Base-by-base conservation (phyloP, 1,140 invertebrate genomes). In the Cardiocondyla obscurior region DNA sequence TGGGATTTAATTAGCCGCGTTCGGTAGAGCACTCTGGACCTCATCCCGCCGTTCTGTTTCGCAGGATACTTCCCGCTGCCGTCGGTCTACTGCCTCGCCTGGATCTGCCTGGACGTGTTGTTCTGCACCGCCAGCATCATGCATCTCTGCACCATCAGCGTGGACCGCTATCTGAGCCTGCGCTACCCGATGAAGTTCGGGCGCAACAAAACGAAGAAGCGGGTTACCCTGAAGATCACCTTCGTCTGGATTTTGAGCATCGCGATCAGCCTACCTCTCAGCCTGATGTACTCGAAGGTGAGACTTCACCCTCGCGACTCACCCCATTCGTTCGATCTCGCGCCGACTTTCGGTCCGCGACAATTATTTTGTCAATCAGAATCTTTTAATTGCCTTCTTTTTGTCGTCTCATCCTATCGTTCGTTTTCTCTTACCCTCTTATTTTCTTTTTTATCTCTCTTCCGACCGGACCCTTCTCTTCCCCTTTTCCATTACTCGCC, bases 111-210 rank as follows among this genome's bases (percentile, higher is more conserved):
- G 88, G 98, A 99, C 94, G 98, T 99, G 0, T 95, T 99, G 0
- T 98, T 99, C 91, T 99, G 98, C 92, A 99, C 98, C 0, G 98
- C 98, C 0, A 98, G 98, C 69, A 99, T 99, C 90, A 97, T 99
- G 96, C 98, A 99, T 94, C 95, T 99, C 28, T 99, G 98, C 93
- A 99, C 98, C 69, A 99, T 99, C 91, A 98, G 97, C 87, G 97
- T 99, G 85, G 98, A 99, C 94, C 96, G 98, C 87, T 98, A 97
- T 92, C 95, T 98, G 7, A 97, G 97, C 19, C 95, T 98, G 22
- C 95, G 97, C 10, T 98, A 97, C 91, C 97, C 97, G 0, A 98
- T 98, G 97, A 96, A 97, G 89, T 98, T 98, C 89, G 98, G 98
- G 14, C 95, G 98, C 57, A 98, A 98, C 92, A 98, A 98, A 90